Conservation (phyloP, 2,888 invertebrate species). For the Oscheius onirici region DNA sequence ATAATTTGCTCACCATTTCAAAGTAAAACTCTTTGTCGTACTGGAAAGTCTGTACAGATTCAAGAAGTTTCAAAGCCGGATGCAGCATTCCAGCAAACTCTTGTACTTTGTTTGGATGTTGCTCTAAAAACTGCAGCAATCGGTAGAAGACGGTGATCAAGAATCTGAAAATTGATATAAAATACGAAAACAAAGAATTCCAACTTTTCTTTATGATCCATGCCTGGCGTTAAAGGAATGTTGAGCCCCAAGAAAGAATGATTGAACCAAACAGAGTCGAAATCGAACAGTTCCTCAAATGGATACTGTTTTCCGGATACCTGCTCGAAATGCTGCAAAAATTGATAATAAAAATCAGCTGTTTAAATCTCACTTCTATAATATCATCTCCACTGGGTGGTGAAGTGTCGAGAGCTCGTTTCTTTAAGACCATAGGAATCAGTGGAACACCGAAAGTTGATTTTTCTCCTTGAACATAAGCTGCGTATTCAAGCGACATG, state of each 20-base stretch:
- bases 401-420: too few species aligned
- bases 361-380: not conserved
- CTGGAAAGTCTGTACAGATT: not conserved
- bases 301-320: not conserved
- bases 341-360: not conserved
- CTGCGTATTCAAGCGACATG: too few species aligned
- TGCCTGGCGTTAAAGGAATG: not conserved
- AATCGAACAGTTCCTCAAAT: slow-evolving; percentile 3
- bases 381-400: too few species aligned
- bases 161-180: not conserved
- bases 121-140: not conserved
- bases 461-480: too few species aligned
- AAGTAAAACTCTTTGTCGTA: not conserved
- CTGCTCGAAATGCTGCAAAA: not conserved
- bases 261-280: slow-evolving; percentile 3
- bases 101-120: not conserved
- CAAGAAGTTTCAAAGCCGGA: not conserved
- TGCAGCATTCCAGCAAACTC: not conserved
- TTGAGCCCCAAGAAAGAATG: not conserved
- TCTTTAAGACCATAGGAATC: too few species aligned
- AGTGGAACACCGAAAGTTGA: too few species aligned
- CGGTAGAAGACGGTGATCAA: not conserved
- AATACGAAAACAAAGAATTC: not conserved
- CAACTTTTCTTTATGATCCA: not conserved
- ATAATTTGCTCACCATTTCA: not conserved